Conservation (phyloP, 1,140 invertebrate species). For the Globodera ellingtonae region DNA sequence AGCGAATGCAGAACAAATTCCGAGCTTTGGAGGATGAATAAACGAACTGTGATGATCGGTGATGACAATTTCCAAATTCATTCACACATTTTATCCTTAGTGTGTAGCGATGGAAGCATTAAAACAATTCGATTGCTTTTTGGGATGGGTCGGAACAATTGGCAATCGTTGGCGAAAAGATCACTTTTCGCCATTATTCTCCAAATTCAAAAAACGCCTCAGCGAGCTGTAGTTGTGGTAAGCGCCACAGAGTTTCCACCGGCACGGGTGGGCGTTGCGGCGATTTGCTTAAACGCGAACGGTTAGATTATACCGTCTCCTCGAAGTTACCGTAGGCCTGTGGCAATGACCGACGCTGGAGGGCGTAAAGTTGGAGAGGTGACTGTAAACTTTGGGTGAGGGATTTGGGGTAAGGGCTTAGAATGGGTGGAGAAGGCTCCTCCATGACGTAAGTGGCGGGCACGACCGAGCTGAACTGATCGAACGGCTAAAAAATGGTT, state of each 20-base stretch:
- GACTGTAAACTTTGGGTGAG: neutral
- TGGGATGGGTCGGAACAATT: neutral
- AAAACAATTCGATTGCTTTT: neutral
- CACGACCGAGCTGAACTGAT: conserved; percentile 11
- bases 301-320: neutral
- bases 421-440: neutral
- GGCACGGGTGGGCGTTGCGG: conserved; percentile 28
- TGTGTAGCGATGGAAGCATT: neutral
- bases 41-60: neutral
- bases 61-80: neutral
- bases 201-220: conserved; percentile 10
- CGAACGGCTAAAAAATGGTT: conserved; percentile 8
- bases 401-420: neutral
- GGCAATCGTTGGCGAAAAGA: neutral
- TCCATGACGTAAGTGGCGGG: neutral
- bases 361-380: neutral
- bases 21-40: conserved; percentile 95
- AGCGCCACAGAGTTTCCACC: conserved; percentile 34
- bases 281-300: conserved; percentile 25
- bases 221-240: conserved; percentile 27
- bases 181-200: neutral
- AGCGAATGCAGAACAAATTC: conserved; percentile 89
- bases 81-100: neutral
- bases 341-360: neutral
- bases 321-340: neutral